Percentiles rank a stretch among this genome's conserved stretches.
Evolutionary conservation across 2,113 vertebrate genomes (phyloP).

Genomic region (Lampris megalopsis): DNA sequence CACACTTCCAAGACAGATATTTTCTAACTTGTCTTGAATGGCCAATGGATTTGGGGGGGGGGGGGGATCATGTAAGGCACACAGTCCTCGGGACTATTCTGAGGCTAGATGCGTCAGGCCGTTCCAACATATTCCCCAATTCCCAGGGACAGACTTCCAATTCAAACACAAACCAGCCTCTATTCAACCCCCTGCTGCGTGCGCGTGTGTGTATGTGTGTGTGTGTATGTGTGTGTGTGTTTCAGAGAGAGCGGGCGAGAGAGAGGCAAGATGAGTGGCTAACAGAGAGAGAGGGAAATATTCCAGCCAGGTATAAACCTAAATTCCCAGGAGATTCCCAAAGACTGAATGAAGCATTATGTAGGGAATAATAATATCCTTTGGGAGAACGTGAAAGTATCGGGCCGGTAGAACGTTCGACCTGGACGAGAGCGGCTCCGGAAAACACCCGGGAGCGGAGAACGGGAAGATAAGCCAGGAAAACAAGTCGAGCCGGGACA

Average conservation of each 20-base stretch:
- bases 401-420: no score
- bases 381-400: not conserved
- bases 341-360: conserved; percentile 46
- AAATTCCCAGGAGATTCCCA: conserved; percentile 29
- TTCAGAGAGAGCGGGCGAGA: not conserved
- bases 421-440: no score
- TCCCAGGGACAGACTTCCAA: conserved; percentile 58
- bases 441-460: no score
- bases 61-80: conserved; percentile 55
- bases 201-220: conserved; percentile 12
- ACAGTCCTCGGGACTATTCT: conserved; percentile 38
- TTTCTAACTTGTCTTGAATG: conserved; percentile 29
- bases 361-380: conserved; percentile 41
- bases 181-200: conserved; percentile 44
- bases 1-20: conserved; percentile 37
- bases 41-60: conserved; percentile 15
- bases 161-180: conserved; percentile 49
- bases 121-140: conserved; percentile 59
- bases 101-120: conserved; percentile 49
- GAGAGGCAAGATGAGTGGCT: conserved; percentile 1
- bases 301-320: conserved; percentile 16
- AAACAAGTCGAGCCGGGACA: no score
- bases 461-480: no score
- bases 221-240: conserved; percentile 3
- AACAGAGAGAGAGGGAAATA: conserved; percentile 4